A percentile compares a stretch with the other conserved stretches of the same genome.
Conservation (phyloP, 2,113 vertebrate genomes). For the Solenodon paradoxus region DNA sequence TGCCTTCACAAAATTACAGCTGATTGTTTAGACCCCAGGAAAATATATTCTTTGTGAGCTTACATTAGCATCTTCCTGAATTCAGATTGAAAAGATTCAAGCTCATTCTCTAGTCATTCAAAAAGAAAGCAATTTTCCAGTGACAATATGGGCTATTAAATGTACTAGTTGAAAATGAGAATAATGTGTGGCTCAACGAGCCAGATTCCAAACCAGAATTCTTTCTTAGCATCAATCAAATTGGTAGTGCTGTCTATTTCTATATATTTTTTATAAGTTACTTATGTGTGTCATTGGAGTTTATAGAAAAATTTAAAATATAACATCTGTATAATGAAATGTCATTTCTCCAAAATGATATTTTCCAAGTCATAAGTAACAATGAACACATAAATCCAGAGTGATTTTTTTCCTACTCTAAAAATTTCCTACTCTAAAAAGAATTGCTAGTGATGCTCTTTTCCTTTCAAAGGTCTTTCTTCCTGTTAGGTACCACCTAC, state of each 20-base stretch:
- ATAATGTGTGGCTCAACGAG: neutral
- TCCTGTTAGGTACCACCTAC: neutral
- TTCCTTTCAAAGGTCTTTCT: neutral
- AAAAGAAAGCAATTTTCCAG: conserved; percentile 48
- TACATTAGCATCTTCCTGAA: conserved; percentile 39
- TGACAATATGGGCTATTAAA: conserved; percentile 43
- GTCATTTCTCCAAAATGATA: neutral
- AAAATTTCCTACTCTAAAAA: neutral
- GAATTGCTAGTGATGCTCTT: neutral
- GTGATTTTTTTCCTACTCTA: neutral
- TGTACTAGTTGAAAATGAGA: conserved; percentile 23
- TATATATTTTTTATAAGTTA: neutral
- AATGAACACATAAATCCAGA: neutral
- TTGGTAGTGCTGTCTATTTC: neutral
- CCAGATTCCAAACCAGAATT: conserved; percentile 9
- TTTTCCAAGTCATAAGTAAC: neutral
- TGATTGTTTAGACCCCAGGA: conserved; percentile 1
- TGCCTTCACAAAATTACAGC: neutral
- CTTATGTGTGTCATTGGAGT: neutral
- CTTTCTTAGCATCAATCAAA: neutral
- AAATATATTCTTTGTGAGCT: conserved; percentile 30
- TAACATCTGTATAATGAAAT: neutral
- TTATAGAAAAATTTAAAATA: conserved; percentile 36
- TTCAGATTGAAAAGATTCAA: conserved; percentile 13
- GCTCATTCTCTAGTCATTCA: conserved; percentile 32